phyloP scores from a whole-genome alignment of 2,797 vertebrate species.

The Diplodus puntazzo region DNA sequence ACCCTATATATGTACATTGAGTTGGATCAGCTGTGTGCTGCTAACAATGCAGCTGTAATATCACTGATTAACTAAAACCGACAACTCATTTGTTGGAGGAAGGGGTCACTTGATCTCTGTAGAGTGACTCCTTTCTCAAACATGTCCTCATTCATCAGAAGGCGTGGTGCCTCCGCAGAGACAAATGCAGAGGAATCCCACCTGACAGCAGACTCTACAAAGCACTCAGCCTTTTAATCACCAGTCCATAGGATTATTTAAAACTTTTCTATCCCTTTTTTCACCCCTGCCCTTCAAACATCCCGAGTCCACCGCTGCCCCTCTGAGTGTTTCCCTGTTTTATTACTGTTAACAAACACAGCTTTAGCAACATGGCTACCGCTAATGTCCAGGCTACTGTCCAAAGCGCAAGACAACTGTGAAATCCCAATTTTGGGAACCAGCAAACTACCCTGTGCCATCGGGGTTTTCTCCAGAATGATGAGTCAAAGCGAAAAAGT shows the following conservation, averaged over 20 bases:
- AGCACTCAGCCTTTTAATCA: slow-evolving; percentile 27
- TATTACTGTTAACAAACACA: no score
- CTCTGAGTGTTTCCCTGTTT: no score
- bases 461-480: no score
- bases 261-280: not conserved
- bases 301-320: no score
- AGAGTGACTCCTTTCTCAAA: slow-evolving; percentile 15
- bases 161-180: not conserved
- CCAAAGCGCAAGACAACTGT: no score
- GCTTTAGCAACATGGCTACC: no score
- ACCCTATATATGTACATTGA: not conserved
- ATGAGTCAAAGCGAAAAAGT: no score
- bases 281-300: no score
- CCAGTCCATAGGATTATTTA: slow-evolving; percentile 4
- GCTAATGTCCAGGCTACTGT: no score
- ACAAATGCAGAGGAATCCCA: slow-evolving; percentile 1
- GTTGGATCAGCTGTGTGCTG: not conserved
- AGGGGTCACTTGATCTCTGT: not conserved
- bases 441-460: no score
- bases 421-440: no score
- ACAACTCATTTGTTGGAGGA: slow-evolving; percentile 6
- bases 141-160: slow-evolving; percentile 18
- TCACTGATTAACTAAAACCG: not conserved
- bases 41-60: not conserved
- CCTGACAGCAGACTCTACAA: slow-evolving; percentile 25